Conservation (phyloP, 2,888 invertebrate species). For the Tuta absoluta region DNA sequence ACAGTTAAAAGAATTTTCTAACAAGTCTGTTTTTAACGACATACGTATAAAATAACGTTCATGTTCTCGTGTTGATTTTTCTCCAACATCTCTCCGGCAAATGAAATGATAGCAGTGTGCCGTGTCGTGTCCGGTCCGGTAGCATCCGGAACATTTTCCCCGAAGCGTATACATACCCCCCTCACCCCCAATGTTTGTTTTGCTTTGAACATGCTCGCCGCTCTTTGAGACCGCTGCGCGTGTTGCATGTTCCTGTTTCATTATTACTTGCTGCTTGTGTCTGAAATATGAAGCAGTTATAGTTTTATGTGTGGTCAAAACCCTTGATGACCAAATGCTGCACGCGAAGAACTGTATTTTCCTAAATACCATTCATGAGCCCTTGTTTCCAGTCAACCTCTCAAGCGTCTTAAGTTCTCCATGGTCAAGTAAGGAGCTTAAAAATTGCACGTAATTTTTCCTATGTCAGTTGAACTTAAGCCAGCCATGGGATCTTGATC, state of each 20-base stretch:
- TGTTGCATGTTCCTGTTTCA: slow-evolving; percentile 2
- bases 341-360: neutral
- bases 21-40: too few species aligned
- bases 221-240: slow-evolving; percentile 2
- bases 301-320: neutral
- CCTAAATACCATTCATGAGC: too few species aligned
- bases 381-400: too few species aligned
- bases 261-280: neutral
- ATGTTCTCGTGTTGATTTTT: slow-evolving; percentile 44
- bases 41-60: neutral
- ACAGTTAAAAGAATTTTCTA: too few species aligned
- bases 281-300: neutral
- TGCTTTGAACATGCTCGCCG: slow-evolving; percentile 32
- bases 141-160: neutral
- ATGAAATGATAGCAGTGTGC: slow-evolving; percentile 1
- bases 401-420: too few species aligned
- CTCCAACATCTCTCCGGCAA: slow-evolving; percentile 26
- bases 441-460: too few species aligned
- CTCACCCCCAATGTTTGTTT: neutral
- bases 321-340: neutral
- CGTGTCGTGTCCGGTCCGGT: slow-evolving; percentile 1
- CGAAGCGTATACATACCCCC: neutral
- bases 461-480: too few species aligned
- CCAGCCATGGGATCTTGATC: too few species aligned
- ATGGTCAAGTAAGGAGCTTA: too few species aligned